Evolutionary conservation across 2,113 vertebrate genomes (phyloP).

Genomic region (Phalacrocorax pelagicus): DNA sequence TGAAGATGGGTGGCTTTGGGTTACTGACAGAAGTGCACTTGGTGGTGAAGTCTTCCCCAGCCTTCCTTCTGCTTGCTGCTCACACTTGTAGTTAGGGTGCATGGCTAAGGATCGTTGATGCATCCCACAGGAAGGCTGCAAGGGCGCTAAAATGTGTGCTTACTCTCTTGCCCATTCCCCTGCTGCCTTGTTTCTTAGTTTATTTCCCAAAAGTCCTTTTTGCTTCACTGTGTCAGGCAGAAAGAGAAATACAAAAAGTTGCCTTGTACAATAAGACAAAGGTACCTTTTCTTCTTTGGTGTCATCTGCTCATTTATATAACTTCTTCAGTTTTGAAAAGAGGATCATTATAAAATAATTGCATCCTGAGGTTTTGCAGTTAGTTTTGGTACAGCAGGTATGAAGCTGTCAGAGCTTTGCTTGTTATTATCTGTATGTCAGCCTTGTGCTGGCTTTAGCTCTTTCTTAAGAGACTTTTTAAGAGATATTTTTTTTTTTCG

Average conservation of each 20-base stretch:
- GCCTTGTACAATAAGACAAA: background rate
- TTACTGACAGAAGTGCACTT: background rate
- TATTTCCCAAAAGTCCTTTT: background rate
- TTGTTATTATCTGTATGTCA: background rate
- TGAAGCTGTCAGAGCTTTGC: background rate
- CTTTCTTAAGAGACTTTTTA: background rate
- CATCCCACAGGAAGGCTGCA: background rate
- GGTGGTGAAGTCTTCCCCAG: background rate
- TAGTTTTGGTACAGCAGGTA: background rate
- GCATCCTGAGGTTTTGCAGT: background rate
- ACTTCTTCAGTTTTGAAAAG: background rate
- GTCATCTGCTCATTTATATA: background rate
- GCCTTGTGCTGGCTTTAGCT: background rate
- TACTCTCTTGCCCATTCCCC: fast-evolving
- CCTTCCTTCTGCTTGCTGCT: background rate
- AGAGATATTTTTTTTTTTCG: background rate
- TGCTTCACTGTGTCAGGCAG: background rate
- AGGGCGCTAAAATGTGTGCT: background rate
- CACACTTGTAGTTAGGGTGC: too few species aligned
- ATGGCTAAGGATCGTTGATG: background rate
- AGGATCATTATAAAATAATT: background rate
- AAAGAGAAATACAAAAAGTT: background rate
- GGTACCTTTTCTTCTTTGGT: background rate
- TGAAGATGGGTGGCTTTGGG: background rate
- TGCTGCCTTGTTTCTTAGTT: background rate